These are phyloP conservation scores for Scolopax mira DNA, from an alignment of 2,113 vertebrate species.

Conservation along the genomic window DNA sequence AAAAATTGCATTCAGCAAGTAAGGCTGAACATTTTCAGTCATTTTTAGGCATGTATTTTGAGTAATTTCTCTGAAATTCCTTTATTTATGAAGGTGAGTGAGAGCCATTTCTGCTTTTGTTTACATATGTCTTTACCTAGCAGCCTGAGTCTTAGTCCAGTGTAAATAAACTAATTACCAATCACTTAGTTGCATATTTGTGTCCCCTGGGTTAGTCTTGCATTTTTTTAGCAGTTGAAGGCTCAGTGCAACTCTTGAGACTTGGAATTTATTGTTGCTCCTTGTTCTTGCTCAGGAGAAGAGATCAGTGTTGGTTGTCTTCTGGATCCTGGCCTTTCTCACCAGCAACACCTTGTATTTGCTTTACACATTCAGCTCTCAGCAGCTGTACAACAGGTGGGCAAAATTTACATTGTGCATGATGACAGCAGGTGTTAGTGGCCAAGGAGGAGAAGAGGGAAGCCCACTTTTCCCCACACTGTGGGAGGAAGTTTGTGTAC, in stretches of 20 bases:
- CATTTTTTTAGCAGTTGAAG: neutral
- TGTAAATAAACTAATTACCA: neutral
- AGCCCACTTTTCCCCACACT: neutral
- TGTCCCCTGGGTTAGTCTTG: neutral
- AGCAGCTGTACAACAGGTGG: conserved; percentile 94
- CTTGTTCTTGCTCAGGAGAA: conserved; percentile 82
- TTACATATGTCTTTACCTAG: neutral
- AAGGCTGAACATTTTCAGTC: too few species aligned
- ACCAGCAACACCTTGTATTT: conserved; percentile 89
- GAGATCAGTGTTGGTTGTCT: conserved; percentile 86
- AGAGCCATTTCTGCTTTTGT: neutral
- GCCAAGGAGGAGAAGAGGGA: neutral
- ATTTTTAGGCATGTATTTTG: neutral
- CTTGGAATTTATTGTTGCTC: neutral
- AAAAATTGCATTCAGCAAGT: neutral
- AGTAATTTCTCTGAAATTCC: neutral
- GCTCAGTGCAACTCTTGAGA: neutral
- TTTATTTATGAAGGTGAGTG: neutral
- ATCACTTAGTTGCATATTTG: neutral
- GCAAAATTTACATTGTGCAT: neutral
- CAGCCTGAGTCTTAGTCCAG: neutral
- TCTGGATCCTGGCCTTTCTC: conserved; percentile 92
- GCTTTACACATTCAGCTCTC: conserved; percentile 91
- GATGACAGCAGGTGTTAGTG: neutral
- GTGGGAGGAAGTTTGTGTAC: neutral